A percentile compares a stretch with the other conserved stretches of the same genome.
phyloP scores from a whole-genome alignment of 2,113 vertebrate genomes.

The Tautogolabrus adspersus region DNA sequence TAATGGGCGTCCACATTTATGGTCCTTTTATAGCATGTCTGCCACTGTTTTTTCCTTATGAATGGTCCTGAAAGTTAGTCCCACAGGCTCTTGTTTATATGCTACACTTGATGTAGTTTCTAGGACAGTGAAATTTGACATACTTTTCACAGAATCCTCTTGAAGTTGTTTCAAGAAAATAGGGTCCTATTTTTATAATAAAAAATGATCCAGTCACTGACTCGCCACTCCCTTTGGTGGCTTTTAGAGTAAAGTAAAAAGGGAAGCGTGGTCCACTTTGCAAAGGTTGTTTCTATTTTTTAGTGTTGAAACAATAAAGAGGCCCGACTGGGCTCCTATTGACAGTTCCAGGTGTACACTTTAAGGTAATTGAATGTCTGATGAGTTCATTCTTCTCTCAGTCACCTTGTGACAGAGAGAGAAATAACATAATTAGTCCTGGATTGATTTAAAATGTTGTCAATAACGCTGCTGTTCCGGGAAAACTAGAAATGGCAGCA shows the following conservation, averaged over 20 bases:
- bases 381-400: conserved; percentile 16
- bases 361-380: conserved; percentile 14
- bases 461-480: conserved; percentile 37
- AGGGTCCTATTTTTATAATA: neutral
- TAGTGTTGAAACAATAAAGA: neutral
- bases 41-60: neutral
- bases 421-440: conserved; percentile 40
- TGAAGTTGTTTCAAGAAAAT: neutral
- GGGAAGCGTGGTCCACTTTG: neutral
- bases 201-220: neutral
- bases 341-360: neutral
- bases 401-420: neutral
- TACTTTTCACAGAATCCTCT: neutral
- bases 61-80: conserved; percentile 26
- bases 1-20: conserved; percentile 13
- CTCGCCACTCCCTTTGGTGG: neutral
- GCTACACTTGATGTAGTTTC: neutral
- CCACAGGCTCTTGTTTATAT: neutral
- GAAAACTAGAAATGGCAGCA: conserved; percentile 30
- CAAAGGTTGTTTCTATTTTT: neutral
- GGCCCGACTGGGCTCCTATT: neutral
- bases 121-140: neutral
- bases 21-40: conserved; percentile 22
- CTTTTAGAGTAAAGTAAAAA: neutral
- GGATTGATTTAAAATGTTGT: conserved; percentile 47